Base-by-base conservation (phyloP, 2,888 invertebrate species). In the Drosophila nr. medialis region DNA sequence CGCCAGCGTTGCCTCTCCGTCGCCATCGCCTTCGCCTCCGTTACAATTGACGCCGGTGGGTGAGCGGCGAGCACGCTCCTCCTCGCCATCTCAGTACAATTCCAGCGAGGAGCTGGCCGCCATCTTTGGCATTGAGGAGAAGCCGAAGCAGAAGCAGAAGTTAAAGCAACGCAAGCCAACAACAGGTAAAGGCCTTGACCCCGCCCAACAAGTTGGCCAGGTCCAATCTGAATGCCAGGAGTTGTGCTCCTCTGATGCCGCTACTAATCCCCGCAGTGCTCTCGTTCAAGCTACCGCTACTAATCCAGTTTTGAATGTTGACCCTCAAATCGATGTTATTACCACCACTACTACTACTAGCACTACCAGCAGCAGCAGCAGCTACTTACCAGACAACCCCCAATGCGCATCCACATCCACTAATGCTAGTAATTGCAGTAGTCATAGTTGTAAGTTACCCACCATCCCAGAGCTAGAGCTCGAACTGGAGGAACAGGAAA, bases 51-150 rank as follows among this genome's bases (percentile, higher is more conserved):
- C 91, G 27, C 91, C 90, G 51, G 84, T 91, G 68, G 87, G 82
- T 34, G 91, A 71, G 42, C 74, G 74, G 8, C 58, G 81, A 1
- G 60, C 49, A 34, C 89, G 85, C 55, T 91, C 91, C 34, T 90
- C 90, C 15, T 92, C 92, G 50, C 91, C 92, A 91, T 95, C 95
- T 65, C 95, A 95, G 90, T 95, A 95, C 87, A 95, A 95, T 91
- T 95, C 95, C 15, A 95, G 95, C 56, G 95, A 95, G 88, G 95
- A 95, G 90, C 92, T 95, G 80, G 95, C 95, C 32, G 95, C 95
- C 83, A 95, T 95, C 84, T 95, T 95, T 90, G 95, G 95, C 86
- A 92, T 93, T 59, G 91, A 91, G 63, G 92, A 92, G 80, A 83
- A 80, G 54, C 76, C 89, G 3, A 89, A 83, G 60, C 81, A 77